Evolutionary conservation across 2,888 invertebrate genomes (phyloP), one percentile per base, ranked within the genome.

Genomic region (Diaperis boleti): DNA sequence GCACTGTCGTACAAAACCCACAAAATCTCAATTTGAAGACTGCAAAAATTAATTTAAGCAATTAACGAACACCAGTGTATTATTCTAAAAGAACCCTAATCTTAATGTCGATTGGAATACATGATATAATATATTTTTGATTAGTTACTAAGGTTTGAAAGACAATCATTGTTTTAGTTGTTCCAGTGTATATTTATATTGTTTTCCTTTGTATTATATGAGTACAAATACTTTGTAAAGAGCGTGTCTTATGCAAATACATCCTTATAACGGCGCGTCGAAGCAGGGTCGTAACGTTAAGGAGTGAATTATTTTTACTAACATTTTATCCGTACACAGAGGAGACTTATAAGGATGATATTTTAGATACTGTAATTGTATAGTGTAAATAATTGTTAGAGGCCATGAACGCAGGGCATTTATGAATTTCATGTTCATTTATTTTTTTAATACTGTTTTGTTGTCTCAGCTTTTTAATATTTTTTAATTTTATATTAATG

Each of bases 21-120:
- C 18, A 57, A 39, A 73, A 71, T 70, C 72, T 70, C 72, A 73
- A 69, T 66, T 68, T 62, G 64, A 74, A 74, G 74, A 74, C 74
- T 74, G 74, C 65, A 65, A 68, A 52, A 41, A 44, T 62, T 54
- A 55, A 47, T 13, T 54, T 60, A 66, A 66, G 56, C 60, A 57
- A 61, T 60, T 60, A 57, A 35, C 37, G 42, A 66, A 66, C 66
- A 64, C 66, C 66, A 64, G 56, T 66, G 64, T 61, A 45, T 41
- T 55, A 67, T 66, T 56, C 64, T 59, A 61, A 60, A 62, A 64
- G 52, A 64, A 56, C 42, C 42, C 26, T 56, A 54, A 54, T 17
- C 31, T 41, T 44, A 52, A 18, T 42, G 41, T 20, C 4, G 20
- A 37, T n/a, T n/a, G 26, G 26, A 26, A 26, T 20, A 26, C n/a